Evolutionary conservation across 2,888 invertebrate species (phyloP).

Genomic region (Sycophila texana): DNA sequence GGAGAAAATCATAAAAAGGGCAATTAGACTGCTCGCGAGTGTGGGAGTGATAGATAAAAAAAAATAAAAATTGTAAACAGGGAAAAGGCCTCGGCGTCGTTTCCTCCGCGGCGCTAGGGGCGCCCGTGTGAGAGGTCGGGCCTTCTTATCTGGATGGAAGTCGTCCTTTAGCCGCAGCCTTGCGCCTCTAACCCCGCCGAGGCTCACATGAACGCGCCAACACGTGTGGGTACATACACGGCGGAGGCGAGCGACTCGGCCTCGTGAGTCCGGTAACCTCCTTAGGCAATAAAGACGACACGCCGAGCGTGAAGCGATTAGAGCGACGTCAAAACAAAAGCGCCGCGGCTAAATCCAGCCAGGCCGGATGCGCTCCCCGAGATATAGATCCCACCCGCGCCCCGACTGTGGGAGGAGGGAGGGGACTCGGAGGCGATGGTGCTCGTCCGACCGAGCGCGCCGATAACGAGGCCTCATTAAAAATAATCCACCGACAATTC

Average conservation of each 20-base stretch:
- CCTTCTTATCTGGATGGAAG: conserved; percentile 34
- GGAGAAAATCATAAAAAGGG: too few species aligned
- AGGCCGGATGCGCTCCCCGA: conserved; percentile 14
- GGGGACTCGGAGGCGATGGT: too few species aligned
- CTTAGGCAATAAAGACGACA: conserved; percentile 42
- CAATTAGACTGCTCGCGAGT: too few species aligned
- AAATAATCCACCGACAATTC: conserved; percentile 38
- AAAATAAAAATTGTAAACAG: neutral
- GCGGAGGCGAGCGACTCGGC: neutral
- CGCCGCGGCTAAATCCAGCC: neutral
- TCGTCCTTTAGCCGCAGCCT: conserved; percentile 47
- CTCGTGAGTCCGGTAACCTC: conserved; percentile 49
- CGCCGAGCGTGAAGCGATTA: conserved; percentile 56
- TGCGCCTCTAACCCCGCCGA: conserved; percentile 29
- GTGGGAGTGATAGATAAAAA: too few species aligned
- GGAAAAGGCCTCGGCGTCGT: neutral
- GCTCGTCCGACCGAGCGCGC: neutral
- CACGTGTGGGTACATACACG: neutral
- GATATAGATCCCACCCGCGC: conserved; percentile 32
- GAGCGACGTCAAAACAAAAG: conserved; percentile 27
- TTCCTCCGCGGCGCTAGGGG: conserved; percentile 17
- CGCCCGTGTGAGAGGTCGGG: neutral
- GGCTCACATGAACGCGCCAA: too few species aligned
- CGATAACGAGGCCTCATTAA: conserved; percentile 35
- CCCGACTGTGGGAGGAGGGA: neutral